A percentile compares a stretch with the other conserved stretches of the same genome.
These are phyloP conservation scores for Daktulosphaira vitifoliae DNA, from an alignment of 1,140 invertebrate genomes.

Conservation along the genomic window DNA sequence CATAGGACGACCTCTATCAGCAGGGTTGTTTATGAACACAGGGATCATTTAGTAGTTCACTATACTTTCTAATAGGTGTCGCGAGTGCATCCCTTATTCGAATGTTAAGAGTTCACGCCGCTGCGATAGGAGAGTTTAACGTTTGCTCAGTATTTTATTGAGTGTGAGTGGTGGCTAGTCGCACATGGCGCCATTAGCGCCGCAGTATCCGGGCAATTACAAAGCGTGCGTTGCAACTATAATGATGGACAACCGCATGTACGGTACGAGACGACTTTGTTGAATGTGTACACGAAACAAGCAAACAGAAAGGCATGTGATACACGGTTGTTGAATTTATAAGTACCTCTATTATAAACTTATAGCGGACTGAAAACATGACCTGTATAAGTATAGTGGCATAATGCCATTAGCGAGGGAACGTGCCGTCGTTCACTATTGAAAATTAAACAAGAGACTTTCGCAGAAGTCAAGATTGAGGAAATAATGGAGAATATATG, in stretches of 20 bases:
- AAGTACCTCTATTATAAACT: constrained; percentile 1
- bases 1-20: constrained; percentile 7
- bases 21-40: not conserved
- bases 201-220: constrained; percentile 17
- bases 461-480: constrained; percentile 15
- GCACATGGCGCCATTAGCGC: constrained; percentile 30
- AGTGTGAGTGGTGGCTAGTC: not conserved
- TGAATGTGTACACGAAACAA: not conserved
- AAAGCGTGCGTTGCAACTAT: constrained; percentile 18
- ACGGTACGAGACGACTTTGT: not conserved
- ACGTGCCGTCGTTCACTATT: not conserved
- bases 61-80: too few relatives aligned
- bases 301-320: too few relatives aligned
- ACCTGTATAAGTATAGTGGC: not conserved
- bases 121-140: not conserved
- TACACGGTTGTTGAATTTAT: constrained; percentile 15
- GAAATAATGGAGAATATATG: too few relatives aligned
- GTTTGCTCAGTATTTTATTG: not conserved
- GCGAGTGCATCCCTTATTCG: constrained; percentile 8
- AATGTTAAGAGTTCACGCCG: not conserved
- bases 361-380: not conserved
- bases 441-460: not conserved
- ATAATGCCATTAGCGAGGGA: not conserved
- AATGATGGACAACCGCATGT: not conserved
- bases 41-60: too few relatives aligned